Evolutionary conservation across 2,113 vertebrate genomes (phyloP).

Genomic region (Lampris incognitus): DNA sequence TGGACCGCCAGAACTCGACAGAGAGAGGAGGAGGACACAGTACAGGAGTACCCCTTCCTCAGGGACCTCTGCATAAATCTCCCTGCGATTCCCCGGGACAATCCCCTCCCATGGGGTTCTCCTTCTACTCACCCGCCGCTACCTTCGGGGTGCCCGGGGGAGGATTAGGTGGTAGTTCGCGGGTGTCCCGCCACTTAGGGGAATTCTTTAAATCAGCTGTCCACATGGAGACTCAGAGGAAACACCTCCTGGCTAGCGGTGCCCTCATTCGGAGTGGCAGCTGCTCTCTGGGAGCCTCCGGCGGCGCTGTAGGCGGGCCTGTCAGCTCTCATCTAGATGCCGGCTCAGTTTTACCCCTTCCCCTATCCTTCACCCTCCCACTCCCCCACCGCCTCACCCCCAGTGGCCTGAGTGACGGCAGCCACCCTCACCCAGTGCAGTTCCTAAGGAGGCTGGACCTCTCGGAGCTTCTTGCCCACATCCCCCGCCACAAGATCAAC

Average conservation of each 20-base stretch:
- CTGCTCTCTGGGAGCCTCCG: slow-evolving; percentile 68
- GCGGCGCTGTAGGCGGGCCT: slow-evolving; percentile 53
- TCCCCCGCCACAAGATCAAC: slow-evolving; percentile 97
- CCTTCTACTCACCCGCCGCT: slow-evolving; percentile 88
- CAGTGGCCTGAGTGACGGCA: slow-evolving; percentile 71
- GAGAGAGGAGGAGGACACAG: slow-evolving; percentile 82
- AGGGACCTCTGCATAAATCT: slow-evolving; percentile 80
- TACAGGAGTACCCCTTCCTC: slow-evolving; percentile 55
- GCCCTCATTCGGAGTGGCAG: slow-evolving; percentile 80
- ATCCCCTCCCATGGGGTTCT: slow-evolving; percentile 91
- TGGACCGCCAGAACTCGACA: slow-evolving; percentile 93
- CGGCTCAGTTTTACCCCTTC: slow-evolving; percentile 71
- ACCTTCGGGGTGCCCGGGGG: slow-evolving; percentile 57
- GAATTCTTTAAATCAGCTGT: slow-evolving; percentile 96
- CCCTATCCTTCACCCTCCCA: slow-evolving; percentile 78
- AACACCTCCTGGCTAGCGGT: slow-evolving; percentile 83
- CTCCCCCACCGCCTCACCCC: slow-evolving; percentile 85
- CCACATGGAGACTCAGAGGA: slow-evolving; percentile 92
- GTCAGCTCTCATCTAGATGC: slow-evolving; percentile 85
- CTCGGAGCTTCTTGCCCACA: slow-evolving; percentile 93
- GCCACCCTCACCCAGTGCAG: slow-evolving; percentile 86
- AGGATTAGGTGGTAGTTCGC: slow-evolving; percentile 74
- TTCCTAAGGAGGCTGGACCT: slow-evolving; percentile 96
- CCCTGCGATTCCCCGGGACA: slow-evolving; percentile 93
- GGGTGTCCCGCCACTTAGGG: slow-evolving; percentile 92